A percentile compares a stretch with the other conserved stretches of the same genome.
Evolutionary conservation across 2,888 invertebrate genomes (phyloP).

Genomic region (Patella depressa): DNA sequence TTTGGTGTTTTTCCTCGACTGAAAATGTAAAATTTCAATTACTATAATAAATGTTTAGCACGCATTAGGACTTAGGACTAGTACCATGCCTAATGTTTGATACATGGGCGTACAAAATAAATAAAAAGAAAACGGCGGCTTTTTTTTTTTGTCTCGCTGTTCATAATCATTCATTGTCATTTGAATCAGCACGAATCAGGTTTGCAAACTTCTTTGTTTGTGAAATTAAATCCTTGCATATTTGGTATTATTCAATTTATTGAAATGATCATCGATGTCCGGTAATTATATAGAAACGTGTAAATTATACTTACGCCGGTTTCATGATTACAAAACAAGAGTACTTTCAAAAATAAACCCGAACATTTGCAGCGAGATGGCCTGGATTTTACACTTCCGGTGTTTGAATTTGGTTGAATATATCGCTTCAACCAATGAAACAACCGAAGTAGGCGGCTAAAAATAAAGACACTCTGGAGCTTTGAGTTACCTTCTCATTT

Average conservation of each 20-base stretch:
- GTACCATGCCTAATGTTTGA: too few species aligned
- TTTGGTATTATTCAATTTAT: too few species aligned
- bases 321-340: background rate
- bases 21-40: constrained; percentile 27
- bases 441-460: background rate
- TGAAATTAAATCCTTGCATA: too few species aligned
- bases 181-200: too few species aligned
- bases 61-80: too few species aligned
- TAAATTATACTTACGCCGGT: background rate
- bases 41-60: too few species aligned
- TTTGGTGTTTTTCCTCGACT: constrained; percentile 63
- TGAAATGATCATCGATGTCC: background rate
- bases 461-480: background rate
- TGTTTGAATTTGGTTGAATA: constrained; percentile 38
- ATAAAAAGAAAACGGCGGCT: too few species aligned
- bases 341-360: constrained; percentile 10
- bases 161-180: too few species aligned
- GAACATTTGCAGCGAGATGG: background rate
- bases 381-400: constrained; percentile 26
- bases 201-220: too few species aligned
- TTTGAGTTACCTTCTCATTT: background rate
- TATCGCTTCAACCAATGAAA: background rate
- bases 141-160: too few species aligned
- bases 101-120: too few species aligned
- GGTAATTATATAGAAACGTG: background rate